Evolutionary conservation across 2,888 invertebrate genomes (phyloP), one percentile per base, ranked within the genome.

Genomic region (Ypsolopha scabrella): DNA sequence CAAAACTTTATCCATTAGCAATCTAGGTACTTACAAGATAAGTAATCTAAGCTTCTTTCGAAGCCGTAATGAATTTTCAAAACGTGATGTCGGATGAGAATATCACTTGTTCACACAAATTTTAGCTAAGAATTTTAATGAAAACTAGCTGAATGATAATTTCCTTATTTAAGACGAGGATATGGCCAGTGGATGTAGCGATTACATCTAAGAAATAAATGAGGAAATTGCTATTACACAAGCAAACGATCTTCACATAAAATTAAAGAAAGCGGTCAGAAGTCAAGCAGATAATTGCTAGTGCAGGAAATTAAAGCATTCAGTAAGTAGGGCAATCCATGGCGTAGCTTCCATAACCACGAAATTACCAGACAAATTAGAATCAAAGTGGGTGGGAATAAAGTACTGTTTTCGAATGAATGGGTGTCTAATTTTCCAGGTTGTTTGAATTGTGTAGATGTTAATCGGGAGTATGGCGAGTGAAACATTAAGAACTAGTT

Each of bases 221-320:
- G 43, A 43, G 43, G 43, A 43, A 43, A 43, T 43, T 24, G 24
- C 24, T 39, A 39, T 79, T 80, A 65, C 69, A 66, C 65, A 77
- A 81, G 59, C 56, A 61, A 57, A 64, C 63, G 67, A 70, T 70
- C 71, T 70, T 67, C 64, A 65, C 68, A 72, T 72, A 68, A 24
- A 24, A 24, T 24, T 24, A 24, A 76, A 80, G 81, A 85, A 80
- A 81, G 80, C 80, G 85, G 85, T 85, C 83, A 85, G 77, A 82
- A 74, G 83, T 85, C 81, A 83, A 83, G 70, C 67, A 82, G 80
- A 82, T 86, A 86, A 86, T 85, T 86, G 83, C 72, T 77, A 65
- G 75, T 69, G 70, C 80, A 80, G 85, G 83, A 86, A 83, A 85
- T 85, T 85, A 82, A 74, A 75, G 71, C 75, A 72, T 80, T 78